Evolutionary conservation across 2,113 vertebrate species (phyloP).

Genomic region (Toxostoma redivivum): DNA sequence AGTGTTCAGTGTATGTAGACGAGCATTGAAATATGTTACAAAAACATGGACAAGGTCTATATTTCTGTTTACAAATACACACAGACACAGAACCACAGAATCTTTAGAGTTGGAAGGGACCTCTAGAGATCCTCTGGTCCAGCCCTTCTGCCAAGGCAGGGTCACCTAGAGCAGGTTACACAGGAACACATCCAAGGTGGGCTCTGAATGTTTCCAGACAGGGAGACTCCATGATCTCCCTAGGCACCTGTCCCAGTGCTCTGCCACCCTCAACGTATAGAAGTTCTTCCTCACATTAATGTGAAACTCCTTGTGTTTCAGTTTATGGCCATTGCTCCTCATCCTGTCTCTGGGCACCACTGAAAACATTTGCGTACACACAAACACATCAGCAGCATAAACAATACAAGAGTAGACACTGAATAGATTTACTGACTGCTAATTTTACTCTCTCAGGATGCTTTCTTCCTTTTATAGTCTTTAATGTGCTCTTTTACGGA

Average conservation of each 20-base stretch:
- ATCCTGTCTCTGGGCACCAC: background rate
- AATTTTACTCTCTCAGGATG: slow-evolving; percentile 24
- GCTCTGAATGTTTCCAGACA: background rate
- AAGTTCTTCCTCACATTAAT: background rate
- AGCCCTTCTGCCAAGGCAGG: background rate
- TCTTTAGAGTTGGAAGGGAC: background rate
- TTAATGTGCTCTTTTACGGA: slow-evolving; percentile 14
- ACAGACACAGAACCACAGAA: background rate
- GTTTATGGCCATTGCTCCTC: background rate
- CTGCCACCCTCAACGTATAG: background rate
- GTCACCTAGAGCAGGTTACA: background rate
- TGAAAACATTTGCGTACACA: background rate
- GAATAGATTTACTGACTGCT: background rate
- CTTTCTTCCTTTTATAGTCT: background rate
- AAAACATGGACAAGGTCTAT: background rate
- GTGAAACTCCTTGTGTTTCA: background rate
- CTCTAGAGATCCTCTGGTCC: fast-evolving
- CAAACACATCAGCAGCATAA: background rate
- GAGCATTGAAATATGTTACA: background rate
- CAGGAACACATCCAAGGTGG: background rate
- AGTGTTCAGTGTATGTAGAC: background rate
- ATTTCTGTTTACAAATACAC: background rate
- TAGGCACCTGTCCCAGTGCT: background rate
- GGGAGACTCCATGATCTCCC: fast-evolving
- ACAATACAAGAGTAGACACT: background rate